Evolutionary conservation across 2,797 vertebrate species (phyloP).

Genomic region (Enteromius trimaculatus): DNA sequence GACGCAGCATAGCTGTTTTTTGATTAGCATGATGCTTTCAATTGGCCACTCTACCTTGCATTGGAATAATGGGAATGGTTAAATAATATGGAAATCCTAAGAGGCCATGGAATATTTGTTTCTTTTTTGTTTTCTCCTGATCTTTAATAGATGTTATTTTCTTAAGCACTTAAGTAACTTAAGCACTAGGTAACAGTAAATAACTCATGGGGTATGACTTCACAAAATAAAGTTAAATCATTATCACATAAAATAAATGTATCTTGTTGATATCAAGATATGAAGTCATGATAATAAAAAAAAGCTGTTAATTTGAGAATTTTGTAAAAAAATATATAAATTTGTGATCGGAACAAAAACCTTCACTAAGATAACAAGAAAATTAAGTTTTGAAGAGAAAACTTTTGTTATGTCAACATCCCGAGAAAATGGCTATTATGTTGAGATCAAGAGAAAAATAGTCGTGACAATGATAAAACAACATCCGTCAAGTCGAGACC

Average conservation of each 20-base stretch:
- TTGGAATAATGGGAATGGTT: not conserved
- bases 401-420: not conserved
- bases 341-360: not conserved
- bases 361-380: not conserved
- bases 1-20: too few relatives aligned
- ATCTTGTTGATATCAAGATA: not conserved
- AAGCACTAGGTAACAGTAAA: not conserved
- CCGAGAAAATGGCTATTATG: not conserved
- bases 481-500: not conserved
- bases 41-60: not conserved
- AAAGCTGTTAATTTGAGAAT: not conserved
- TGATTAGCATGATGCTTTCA: not conserved
- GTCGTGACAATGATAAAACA: not conserved
- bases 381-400: not conserved
- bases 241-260: too few relatives aligned
- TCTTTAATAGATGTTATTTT: not conserved
- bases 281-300: not conserved
- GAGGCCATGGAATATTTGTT: not conserved
- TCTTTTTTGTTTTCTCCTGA: not conserved
- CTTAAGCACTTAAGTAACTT: not conserved
- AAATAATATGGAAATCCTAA: not conserved
- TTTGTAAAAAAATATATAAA: not conserved
- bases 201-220: not conserved
- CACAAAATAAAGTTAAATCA: not conserved
- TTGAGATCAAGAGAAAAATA: not conserved